Base-by-base conservation (phyloP, 2,888 invertebrate species). In the Amorpha juglandis region DNA sequence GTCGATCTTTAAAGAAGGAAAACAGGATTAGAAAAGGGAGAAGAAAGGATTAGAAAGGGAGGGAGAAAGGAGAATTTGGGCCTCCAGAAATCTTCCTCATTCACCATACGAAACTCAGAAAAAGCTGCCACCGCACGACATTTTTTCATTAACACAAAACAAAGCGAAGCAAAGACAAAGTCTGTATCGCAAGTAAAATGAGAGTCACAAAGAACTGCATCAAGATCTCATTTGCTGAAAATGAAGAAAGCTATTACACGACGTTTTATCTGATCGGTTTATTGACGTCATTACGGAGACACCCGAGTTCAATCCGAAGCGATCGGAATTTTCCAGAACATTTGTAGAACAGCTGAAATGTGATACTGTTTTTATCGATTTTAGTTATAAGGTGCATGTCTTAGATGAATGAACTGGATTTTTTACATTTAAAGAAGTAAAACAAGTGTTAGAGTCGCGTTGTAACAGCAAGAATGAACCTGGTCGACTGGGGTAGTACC, bases 211-310 rank as follows among this genome's bases (percentile, higher is more conserved):
- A 38, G 38, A 58, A 58, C 19, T 42, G 42, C 58, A 42, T 6
- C 16, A 21, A 16, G 19, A 19, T 19, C 58, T 58, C 42, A 58
- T 58, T 58, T 42, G 42, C 38, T 58, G 42, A 58, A 58, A 58
- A 58, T 21, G 58, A n/a, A 38, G 38, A 58, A 0, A 58, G 19
- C 58, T 19, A 58, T 58, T 58, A 58, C 58, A 1, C 19, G 42
- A 19, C 42, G 19, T 58, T 58, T 58, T 38, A 42, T 58, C 58
- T 58, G 42, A 58, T 16, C 58, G 42, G 42, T 58, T 58, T 58
- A 58, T 42, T 38, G 38, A 38, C 12, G 58, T 42, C 35, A 55
- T 58, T 58, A 38, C 19, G n/a, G 16, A 16, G 38, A 58, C 12
- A 42, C 58, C 42, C 42, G 58, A 11, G 38, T 42, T 42, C 58